Base-by-base conservation (phyloP, 1,140 invertebrate genomes). In the Drosophila burlai region DNA sequence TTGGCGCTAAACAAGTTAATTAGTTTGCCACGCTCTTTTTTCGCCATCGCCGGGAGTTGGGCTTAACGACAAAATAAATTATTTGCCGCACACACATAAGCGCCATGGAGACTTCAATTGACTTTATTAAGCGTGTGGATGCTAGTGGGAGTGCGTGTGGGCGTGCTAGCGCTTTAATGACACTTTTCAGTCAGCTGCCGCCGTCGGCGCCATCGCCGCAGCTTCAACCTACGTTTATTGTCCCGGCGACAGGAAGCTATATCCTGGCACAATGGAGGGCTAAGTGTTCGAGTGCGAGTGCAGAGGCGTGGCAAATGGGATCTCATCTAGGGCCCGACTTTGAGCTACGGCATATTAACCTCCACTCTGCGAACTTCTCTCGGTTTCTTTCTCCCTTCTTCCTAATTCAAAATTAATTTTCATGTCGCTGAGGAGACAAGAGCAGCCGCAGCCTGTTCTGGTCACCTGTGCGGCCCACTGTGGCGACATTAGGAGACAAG, bases 21-120 rank as follows among this genome's bases (percentile, higher is more conserved):
- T 89, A 89, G 84, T 89, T 89, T 89, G 68, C 49, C 80, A 67
- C 29, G 34, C 26, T 52, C 50, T 52, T 52, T 52, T 52, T 50
- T 52, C 60, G 73, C 74, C 57, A 52, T 60, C 72, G 75, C 71
- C 72, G 63, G 68, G 76, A 90, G 85, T 85, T 85, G 73, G 76
- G 63, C 81, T 90, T 90, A 90, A 90, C 89, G 85, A 90, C 85
- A 90, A 90, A 90, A 90, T 90, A 90, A 90, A 90, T 90, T 90
- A 89, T 89, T 90, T 89, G 79, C 63, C 68, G 31, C 82, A 78
- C 64, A 59, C 58, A 31, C 75, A 76, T 31, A 76, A 52, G 62
- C 73, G 54, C 26, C 74, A 38, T 18, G 64, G 58, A 69, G 64
- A 54, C 81, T 87, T 89, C 65, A 87, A 84, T 87, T 87, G 84